phyloP scores from a whole-genome alignment of 2,113 vertebrate genomes.

The Typhlomys cinereus region DNA sequence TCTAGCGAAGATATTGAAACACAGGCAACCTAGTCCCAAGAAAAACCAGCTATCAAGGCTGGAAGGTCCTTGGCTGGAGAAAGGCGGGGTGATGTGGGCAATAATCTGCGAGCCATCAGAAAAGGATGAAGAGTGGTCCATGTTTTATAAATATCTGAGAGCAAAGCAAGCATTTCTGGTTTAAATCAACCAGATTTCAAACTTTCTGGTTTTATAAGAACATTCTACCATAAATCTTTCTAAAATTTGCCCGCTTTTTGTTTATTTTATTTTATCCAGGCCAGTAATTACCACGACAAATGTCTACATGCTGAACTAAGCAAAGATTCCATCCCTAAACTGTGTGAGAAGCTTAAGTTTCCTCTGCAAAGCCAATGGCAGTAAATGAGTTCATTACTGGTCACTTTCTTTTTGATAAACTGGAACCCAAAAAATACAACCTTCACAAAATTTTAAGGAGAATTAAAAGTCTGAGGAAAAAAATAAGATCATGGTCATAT shows the following conservation, averaged over 20 bases:
- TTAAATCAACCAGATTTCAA: conserved; percentile 70
- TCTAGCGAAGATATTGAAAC: neutral
- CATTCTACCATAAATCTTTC: conserved; percentile 68
- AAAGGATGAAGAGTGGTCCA: conserved; percentile 58
- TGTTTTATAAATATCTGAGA: conserved; percentile 70
- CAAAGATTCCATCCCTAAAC: conserved; percentile 69
- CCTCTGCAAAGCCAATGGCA: conserved; percentile 60
- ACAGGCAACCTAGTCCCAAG: neutral
- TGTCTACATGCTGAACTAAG: conserved; percentile 76
- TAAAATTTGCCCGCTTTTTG: conserved; percentile 62
- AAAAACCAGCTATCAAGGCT: neutral
- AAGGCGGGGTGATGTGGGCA: neutral
- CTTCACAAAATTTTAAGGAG: conserved; percentile 58
- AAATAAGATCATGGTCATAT: conserved; percentile 42
- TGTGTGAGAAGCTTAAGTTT: conserved; percentile 59
- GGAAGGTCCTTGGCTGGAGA: neutral
- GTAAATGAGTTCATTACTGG: conserved; percentile 70
- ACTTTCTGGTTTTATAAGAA: conserved; percentile 75
- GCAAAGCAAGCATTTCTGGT: conserved; percentile 66
- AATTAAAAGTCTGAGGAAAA: conserved; percentile 54
- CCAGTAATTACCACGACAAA: conserved; percentile 75
- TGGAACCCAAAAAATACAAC: conserved; percentile 56
- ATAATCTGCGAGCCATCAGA: conserved; percentile 60
- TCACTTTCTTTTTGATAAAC: conserved; percentile 67
- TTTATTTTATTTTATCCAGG: conserved; percentile 68